Evolutionary conservation across 2,888 invertebrate species (phyloP).

Genomic region (Meiosimyza decipiens): DNA sequence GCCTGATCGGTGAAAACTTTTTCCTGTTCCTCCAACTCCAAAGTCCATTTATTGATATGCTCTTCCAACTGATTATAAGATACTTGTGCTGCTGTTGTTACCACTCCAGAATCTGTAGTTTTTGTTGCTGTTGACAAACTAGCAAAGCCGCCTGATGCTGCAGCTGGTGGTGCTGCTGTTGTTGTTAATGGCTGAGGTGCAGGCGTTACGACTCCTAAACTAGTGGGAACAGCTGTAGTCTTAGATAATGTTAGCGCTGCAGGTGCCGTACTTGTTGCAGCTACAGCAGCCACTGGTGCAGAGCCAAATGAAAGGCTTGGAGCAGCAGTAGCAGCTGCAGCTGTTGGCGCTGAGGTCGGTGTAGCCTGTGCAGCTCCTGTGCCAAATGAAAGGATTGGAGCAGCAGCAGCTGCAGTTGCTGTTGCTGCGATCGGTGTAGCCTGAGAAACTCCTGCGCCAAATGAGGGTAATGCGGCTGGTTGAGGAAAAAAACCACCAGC

Average conservation of each 20-base stretch:
- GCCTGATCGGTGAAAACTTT: constrained; percentile 93
- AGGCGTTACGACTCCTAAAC: neutral
- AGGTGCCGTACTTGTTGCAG: constrained; percentile 44
- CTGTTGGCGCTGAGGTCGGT: constrained; percentile 8
- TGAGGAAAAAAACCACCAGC: constrained; percentile 26
- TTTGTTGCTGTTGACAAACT: constrained; percentile 69
- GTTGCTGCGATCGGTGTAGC: constrained; percentile 20
- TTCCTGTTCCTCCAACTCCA: constrained; percentile 85
- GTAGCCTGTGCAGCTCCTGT: constrained; percentile 24
- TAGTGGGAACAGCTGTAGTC: constrained; percentile 10
- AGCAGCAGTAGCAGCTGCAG: neutral
- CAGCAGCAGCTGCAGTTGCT: neutral
- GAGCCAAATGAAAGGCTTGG: neutral
- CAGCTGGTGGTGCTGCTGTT: constrained; percentile 40
- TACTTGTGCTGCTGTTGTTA: constrained; percentile 70
- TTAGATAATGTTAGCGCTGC: constrained; percentile 31
- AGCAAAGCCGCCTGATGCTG: constrained; percentile 47
- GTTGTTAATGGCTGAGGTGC: constrained; percentile 27
- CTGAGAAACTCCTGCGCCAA: constrained; percentile 20
- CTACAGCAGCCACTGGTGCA: constrained; percentile 41
- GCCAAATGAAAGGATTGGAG: neutral
- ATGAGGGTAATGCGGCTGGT: neutral
- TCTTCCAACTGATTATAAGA: constrained; percentile 90
- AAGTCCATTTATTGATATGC: constrained; percentile 91
- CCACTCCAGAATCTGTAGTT: constrained; percentile 59